Base-by-base conservation (phyloP, 2,888 invertebrate species). In the Plebejus argus region DNA sequence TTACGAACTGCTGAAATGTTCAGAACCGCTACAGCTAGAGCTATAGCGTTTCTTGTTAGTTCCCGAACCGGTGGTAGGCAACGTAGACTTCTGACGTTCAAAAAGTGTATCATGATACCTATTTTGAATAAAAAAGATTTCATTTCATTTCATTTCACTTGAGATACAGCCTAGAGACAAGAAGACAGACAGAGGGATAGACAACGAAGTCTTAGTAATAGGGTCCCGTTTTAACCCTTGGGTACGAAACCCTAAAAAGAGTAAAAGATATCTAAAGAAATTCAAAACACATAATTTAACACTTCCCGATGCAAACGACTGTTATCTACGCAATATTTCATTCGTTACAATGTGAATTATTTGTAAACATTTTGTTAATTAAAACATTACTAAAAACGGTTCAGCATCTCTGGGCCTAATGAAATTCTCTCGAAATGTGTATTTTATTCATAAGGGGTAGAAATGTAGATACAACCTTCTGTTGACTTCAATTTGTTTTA, bases 401-500 rank as follows among this genome's bases (percentile, higher is more conserved):
- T 66, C 66, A 20, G 71, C 72, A 45, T 45, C 39, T 45, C 72
- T 15, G 39, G 39, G 45, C 71, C 20, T 72, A 72, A 72, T 72
- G 72, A 72, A 72, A 72, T 45, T 72, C 72, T 45, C 20, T 10
- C 12, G 20, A 28, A 45, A 72, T 72, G 72, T 72, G 72, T 72
- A 72, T 72, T 72, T 72, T 72, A 72, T 72, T 72, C 72, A 72
- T 72, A 72, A 72, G 72, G 66, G 66, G 28, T 33, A 66, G 28
- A 39, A 72, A 53, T 20, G 45, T 23, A 4, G 35, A 35, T n/a
- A 71, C 71, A 35, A 33, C 72, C 6, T 39, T 20, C 15, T 72
- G 72, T 72, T 72, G 39, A 72, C 72, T 72, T n/a, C 20, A 72
- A 72, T 72, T 72, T 23, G 72, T 72, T 72, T 72, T 72, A 72